Evolutionary conservation across 2,888 invertebrate species (phyloP), one percentile per base, ranked within the genome.

Genomic region (Polydrusus tereticollis): DNA sequence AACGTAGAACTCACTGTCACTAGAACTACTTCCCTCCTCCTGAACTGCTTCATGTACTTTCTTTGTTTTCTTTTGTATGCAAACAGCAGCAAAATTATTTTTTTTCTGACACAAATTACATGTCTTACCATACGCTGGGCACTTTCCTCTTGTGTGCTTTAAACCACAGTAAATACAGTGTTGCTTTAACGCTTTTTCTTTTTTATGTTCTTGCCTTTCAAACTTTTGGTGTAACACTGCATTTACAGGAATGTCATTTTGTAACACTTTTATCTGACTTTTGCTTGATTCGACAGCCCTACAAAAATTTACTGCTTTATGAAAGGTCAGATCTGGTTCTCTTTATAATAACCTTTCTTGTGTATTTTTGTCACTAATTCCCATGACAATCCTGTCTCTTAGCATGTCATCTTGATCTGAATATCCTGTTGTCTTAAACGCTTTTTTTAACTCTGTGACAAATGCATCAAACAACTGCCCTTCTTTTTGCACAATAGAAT

Each of bases 311-410:
- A 80, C 73, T n/a, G 77, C 72, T 58, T 76, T 75, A 14, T 74
- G 38, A n/a, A 80, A 58, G 10, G 71, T 72, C 7, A 78, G 33
- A 12, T 79, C 72, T 14, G 73, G 20, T 62, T 77, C 76, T 55
- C 78, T n/a, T n/a, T n/a, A 23, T 16, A 79, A 57, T 29, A 79
- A 16, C 45, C 66, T 66, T 58, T 80, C 75, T 62, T 79, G 78
- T 8, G 75, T 66, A 14, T 47, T 36, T 36, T 74, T 75, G 45
- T 78, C 75, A 21, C 10, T 33, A n/a, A 79, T 70, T 18, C 79
- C 79, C 20, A 80, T 69, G 18, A 80, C 78, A 38, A 80, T 76
- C 20, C 75, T 62, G 58, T 80, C 79, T 66, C 78, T 79, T 2
- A 43, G 26, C 69, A 80, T 76, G n/a, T 75, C 76, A 59, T 79